These are phyloP conservation scores for Mesaphorura yosii DNA, from an alignment of 1,140 invertebrate species.

Conservation along the genomic window DNA sequence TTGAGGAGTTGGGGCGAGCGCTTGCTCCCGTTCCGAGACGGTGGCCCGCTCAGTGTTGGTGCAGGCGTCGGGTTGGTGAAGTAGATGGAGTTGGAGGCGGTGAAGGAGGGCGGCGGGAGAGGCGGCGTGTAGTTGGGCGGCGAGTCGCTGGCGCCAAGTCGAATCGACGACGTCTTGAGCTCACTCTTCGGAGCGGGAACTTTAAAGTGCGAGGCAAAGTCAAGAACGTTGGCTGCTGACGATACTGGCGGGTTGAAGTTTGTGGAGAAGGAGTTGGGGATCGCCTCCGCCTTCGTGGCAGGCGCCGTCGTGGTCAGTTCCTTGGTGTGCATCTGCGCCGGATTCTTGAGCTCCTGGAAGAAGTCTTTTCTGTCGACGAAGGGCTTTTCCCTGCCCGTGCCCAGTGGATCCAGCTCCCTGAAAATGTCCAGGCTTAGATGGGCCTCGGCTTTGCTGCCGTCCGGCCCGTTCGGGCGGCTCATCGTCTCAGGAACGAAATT, in stretches of 20 bases:
- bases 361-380: slow-evolving; percentile 91
- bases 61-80: slow-evolving; percentile 4
- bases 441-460: slow-evolving; percentile 2
- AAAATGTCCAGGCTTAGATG: slow-evolving; percentile 60
- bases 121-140: slow-evolving; percentile 28
- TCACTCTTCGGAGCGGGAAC: slow-evolving; percentile 3
- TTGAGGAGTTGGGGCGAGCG: slow-evolving; percentile 30
- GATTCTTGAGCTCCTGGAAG: slow-evolving; percentile 85
- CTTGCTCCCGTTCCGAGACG: too few relatives aligned
- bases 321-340: slow-evolving; percentile 77
- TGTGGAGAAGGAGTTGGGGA: slow-evolving; percentile 26
- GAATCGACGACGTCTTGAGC: slow-evolving; percentile 8
- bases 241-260: slow-evolving; percentile 17
- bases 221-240: slow-evolving; percentile 35
- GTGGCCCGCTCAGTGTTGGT: slow-evolving; percentile 3
- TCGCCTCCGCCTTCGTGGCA: too few relatives aligned
- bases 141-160: slow-evolving; percentile 16
- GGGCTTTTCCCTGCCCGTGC: slow-evolving; percentile 74
- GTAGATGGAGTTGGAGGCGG: slow-evolving; percentile 24
- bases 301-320: slow-evolving; percentile 46
- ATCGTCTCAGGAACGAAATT: slow-evolving; percentile 25
- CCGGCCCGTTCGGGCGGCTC: neutral
- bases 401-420: slow-evolving; percentile 80
- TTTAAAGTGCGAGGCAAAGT: slow-evolving; percentile 34
- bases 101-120: slow-evolving; percentile 14